Conservation (phyloP, 2,113 vertebrate genomes). For the Perognathus longimembris region DNA sequence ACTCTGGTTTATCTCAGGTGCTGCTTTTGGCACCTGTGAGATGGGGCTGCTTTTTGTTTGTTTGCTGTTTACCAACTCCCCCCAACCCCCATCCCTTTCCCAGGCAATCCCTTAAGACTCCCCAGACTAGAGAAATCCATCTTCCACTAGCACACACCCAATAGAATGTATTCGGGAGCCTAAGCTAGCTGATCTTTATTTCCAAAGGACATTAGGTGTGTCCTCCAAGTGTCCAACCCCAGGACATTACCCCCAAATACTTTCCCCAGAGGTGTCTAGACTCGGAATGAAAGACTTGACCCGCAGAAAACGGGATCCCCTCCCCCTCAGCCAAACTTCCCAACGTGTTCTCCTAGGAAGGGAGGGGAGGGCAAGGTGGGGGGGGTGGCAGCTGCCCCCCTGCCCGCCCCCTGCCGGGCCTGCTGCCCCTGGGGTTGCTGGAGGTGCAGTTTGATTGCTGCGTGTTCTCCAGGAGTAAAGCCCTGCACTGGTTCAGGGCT, state of each 20-base stretch:
- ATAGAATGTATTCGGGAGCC: slow-evolving; percentile 60
- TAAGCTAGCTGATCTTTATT: slow-evolving; percentile 36
- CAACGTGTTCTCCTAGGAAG: slow-evolving; percentile 10
- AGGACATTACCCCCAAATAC: neutral
- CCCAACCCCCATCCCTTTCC: neutral
- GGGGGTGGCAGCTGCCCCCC: slow-evolving; percentile 22
- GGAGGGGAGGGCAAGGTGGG: slow-evolving; percentile 4
- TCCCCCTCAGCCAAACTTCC: slow-evolving; percentile 59
- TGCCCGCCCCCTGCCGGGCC: too few relatives aligned
- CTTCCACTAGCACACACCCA: neutral
- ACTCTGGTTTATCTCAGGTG: slow-evolving; percentile 68
- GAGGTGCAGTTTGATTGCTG: slow-evolving; percentile 82
- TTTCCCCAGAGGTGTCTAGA: neutral
- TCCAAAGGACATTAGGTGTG: neutral
- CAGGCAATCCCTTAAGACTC: slow-evolving; percentile 44
- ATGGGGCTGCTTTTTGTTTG: slow-evolving; percentile 55
- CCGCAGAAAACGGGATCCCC: slow-evolving; percentile 27
- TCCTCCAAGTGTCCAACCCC: slow-evolving; percentile 20
- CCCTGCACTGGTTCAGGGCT: slow-evolving; percentile 82
- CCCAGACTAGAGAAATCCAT: slow-evolving; percentile 66
- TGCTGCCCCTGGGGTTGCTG: slow-evolving; percentile 73
- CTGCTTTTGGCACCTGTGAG: slow-evolving; percentile 65
- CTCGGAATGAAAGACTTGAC: neutral
- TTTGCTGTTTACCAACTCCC: neutral
- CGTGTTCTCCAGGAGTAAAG: slow-evolving; percentile 78